phyloP scores from a whole-genome alignment of 1,140 invertebrate species.

The Sitophilus oryzae region DNA sequence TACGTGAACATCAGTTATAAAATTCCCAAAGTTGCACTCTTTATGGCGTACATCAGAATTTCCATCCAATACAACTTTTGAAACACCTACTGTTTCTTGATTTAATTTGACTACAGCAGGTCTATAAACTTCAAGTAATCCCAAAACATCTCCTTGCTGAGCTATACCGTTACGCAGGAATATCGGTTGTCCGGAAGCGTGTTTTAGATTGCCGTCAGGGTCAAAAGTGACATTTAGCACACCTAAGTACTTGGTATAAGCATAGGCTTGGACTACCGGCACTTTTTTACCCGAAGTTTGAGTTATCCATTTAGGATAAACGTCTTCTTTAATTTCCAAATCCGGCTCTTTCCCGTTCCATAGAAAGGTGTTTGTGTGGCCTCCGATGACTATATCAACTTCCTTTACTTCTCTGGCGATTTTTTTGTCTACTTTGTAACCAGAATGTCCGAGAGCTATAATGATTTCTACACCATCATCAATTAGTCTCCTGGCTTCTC shows the following conservation, averaged over 20 bases:
- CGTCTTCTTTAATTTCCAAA: conserved; percentile 59
- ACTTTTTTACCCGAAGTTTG: conserved; percentile 66
- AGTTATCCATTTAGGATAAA: conserved; percentile 69
- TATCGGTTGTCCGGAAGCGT: conserved; percentile 73
- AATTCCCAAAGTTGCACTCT: conserved; percentile 84
- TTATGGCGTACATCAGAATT: conserved; percentile 64
- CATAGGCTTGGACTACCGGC: conserved; percentile 86
- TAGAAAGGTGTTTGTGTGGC: conserved; percentile 76
- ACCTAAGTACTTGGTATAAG: conserved; percentile 88
- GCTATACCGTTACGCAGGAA: conserved; percentile 60
- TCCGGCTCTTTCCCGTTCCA: conserved; percentile 66
- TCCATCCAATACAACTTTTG: conserved; percentile 59
- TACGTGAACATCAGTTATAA: conserved; percentile 69
- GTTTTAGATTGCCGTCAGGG: conserved; percentile 60
- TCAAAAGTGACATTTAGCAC: conserved; percentile 69
- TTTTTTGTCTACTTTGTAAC: conserved; percentile 61
- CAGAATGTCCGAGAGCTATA: conserved; percentile 86
- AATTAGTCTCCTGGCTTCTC: conserved; percentile 61
- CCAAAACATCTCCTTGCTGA: conserved; percentile 59
- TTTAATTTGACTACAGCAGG: conserved; percentile 52
- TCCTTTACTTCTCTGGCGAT: conserved; percentile 73
- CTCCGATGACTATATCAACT: conserved; percentile 84
- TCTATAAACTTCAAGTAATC: conserved; percentile 57
- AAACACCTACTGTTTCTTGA: conserved; percentile 54
- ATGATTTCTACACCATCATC: conserved; percentile 71